phyloP scores from a whole-genome alignment of 2,113 vertebrate species.

The Sceloporus tristichus region DNA sequence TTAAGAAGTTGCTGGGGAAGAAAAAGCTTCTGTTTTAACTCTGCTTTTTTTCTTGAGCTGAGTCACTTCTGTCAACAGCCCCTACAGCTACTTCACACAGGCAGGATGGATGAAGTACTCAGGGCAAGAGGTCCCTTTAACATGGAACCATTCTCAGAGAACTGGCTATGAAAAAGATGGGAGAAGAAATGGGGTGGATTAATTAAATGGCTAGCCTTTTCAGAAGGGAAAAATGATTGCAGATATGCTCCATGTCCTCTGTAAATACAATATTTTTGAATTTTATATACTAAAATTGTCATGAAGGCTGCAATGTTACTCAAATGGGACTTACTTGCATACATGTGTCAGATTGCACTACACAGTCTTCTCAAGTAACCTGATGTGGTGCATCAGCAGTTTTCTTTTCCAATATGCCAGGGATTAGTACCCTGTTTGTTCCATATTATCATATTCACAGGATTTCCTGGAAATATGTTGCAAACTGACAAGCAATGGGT shows the following conservation, averaged over 20 bases:
- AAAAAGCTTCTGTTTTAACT: accelerated
- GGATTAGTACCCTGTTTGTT: no score
- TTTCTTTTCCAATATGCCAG: no score
- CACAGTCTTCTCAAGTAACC: not conserved
- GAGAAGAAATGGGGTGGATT: not conserved
- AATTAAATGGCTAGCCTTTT: accelerated
- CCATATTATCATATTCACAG: no score
- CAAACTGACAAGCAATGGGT: no score
- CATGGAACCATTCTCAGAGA: not conserved
- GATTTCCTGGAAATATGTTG: no score
- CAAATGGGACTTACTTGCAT: not conserved
- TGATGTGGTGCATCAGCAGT: no score
- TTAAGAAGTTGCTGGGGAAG: not conserved
- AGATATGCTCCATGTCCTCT: not conserved
- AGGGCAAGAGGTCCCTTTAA: not conserved
- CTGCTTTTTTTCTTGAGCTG: not conserved
- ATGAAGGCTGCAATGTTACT: not conserved
- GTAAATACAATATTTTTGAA: not conserved
- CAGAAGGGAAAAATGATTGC: not conserved
- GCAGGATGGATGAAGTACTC: not conserved
- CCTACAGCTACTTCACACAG: not conserved
- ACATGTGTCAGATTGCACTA: not conserved
- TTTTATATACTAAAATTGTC: not conserved
- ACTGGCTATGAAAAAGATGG: not conserved
- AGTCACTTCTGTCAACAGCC: not conserved